Base-by-base conservation (phyloP, 2,797 vertebrate species). In the Gambusia yucatana region DNA sequence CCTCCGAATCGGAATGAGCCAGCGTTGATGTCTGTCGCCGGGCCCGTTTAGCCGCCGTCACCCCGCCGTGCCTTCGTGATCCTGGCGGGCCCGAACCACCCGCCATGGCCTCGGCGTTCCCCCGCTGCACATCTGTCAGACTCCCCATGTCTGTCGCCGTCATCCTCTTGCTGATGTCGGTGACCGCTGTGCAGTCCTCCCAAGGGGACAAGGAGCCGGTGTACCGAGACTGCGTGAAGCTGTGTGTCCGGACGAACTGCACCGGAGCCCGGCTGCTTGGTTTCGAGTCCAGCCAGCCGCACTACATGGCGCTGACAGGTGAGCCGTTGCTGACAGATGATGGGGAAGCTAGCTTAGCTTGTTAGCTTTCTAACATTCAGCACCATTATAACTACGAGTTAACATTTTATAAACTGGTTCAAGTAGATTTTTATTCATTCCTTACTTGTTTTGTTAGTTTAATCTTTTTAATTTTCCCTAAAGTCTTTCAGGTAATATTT, bases 261-360 rank as follows among this genome's bases (percentile, higher is more conserved):
- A 98, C 97, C 0, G 98, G 97, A 57, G 92, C 91, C 55, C 95
- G 96, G 30, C 96, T 98, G 57, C 92, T 93, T 75, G 95, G 96
- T 83, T 99, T 98, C 90, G 96, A 97, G 89, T 96, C 96, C n/a
- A 85, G 87, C 30, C 98, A 98, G 91, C 97, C 98, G 79, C 97
- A 96, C 41, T 98, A 99, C 94, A 99, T 99, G 98, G 96, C 94
- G 69, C 95, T 99, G 81, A 96, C 97, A 95, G 98, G 98, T 99
- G 95, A 87, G 90, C 73, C 17, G 76, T 47, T 78, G 28, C 48
- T 30, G 72, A 28, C 73, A 84, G 81, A 87, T 87, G 33, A 84
- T 30, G 36, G 33, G 76, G 11, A 11, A 14, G 91, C 86, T 87
- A 88, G 74, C 73, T 48, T 84, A 86, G 75, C 80, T 17, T 36